Conservation (phyloP, 2,888 invertebrate species). For the Agriopis leucophaearia region DNA sequence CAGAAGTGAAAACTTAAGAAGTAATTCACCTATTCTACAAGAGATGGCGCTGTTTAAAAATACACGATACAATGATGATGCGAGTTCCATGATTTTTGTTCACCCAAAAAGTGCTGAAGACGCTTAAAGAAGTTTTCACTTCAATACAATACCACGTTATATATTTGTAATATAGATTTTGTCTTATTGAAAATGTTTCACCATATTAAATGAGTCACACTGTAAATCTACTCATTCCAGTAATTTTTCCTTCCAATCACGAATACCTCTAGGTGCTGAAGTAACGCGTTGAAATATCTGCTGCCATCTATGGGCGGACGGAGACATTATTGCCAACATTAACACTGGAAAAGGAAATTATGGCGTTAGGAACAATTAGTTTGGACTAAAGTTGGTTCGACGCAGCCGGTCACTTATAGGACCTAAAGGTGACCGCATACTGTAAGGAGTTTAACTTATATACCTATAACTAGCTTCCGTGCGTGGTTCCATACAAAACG, state of each 20-base stretch:
- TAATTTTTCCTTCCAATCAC: constrained; percentile 33
- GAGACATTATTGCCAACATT: constrained; percentile 31
- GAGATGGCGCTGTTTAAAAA: too few relatives aligned
- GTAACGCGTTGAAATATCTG: constrained; percentile 19
- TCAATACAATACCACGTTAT: too few relatives aligned
- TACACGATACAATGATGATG: too few relatives aligned
- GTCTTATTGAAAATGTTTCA: too few relatives aligned
- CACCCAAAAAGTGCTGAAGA: too few relatives aligned
- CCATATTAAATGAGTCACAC: not conserved
- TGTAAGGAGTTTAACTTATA: not conserved
- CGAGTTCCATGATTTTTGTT: too few relatives aligned
- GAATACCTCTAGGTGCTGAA: constrained; percentile 37
- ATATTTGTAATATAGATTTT: too few relatives aligned
- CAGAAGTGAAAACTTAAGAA: too few relatives aligned
- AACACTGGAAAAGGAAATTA: constrained; percentile 42
- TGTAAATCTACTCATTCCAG: constrained; percentile 7
- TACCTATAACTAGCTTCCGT: too few relatives aligned
- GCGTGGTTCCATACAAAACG: too few relatives aligned
- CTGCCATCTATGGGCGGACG: constrained; percentile 22
- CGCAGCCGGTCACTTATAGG: constrained; percentile 8
- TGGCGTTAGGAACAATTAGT: constrained; percentile 46
- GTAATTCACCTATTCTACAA: too few relatives aligned
- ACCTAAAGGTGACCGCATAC: constrained; percentile 11
- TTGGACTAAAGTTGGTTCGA: constrained; percentile 21
- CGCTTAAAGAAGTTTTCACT: too few relatives aligned